phyloP scores from a whole-genome alignment of 1,140 invertebrate species.

The Prorops nasuta region DNA sequence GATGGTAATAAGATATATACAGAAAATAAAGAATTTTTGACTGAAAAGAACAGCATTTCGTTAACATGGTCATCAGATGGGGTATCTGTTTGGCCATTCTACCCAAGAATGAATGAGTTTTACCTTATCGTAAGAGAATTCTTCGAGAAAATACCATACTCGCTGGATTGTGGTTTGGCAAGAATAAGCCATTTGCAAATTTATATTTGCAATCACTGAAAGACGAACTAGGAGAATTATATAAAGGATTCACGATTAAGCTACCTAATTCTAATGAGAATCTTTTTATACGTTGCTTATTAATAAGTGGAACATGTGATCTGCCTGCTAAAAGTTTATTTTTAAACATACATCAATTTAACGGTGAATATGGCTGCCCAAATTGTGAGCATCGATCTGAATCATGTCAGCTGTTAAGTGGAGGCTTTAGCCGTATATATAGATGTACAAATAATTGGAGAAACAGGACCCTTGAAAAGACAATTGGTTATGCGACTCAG shows the following conservation, averaged over 20 bases:
- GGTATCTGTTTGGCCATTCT: neutral
- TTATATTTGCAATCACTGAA: constrained; percentile 1
- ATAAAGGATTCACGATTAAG: constrained; percentile 4
- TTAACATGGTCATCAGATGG: neutral
- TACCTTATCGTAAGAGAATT: neutral
- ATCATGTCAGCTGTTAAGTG: neutral
- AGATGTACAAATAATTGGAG: neutral
- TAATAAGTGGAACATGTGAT: constrained; percentile 5
- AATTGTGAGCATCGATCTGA: neutral
- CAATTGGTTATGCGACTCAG: neutral
- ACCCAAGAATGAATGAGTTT: neutral
- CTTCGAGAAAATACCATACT: neutral
- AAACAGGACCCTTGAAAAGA: neutral
- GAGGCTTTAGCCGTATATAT: constrained; percentile 1
- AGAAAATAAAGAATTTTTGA: constrained; percentile 3
- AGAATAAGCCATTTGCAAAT: neutral
- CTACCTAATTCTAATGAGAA: neutral
- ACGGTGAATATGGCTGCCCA: constrained; percentile 3
- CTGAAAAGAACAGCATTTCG: neutral
- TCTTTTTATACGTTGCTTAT: constrained; percentile 1
- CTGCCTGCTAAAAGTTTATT: neutral
- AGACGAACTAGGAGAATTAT: neutral
- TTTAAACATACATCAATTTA: constrained; percentile 1
- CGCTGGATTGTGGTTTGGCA: neutral
- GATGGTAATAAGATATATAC: constrained; percentile 4